Base-by-base conservation (phyloP, 1,140 invertebrate genomes). In the Drosophila watanabei region DNA sequence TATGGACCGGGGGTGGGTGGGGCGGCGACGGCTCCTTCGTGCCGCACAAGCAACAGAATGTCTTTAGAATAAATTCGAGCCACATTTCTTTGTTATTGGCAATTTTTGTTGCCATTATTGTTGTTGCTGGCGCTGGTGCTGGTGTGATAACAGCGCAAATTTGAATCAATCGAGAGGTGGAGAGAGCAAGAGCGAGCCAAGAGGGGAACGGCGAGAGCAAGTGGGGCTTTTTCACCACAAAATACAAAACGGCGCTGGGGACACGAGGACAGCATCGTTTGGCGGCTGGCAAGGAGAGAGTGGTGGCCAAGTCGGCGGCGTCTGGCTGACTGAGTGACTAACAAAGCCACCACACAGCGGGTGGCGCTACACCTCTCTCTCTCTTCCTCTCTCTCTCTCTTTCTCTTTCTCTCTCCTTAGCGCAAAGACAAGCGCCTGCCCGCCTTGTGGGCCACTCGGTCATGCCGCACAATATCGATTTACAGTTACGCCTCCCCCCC, bases 381-480 rank as follows among this genome's bases (percentile, higher is more conserved):
- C 13, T 35, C 20, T 20, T 30, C 18, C 41, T 46, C n/a, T 24
- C 24, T 24, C 28, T 51, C 49, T 51, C 28, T 51, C 48, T 52
- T 8, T 51, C 49, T 51, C 28, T 51, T 28, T 52, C 13, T 35
- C 20, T 30, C 41, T 46, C n/a, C 45, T 51, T 51, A 30, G n/a
- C 43, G 52, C 54, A 66, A 52, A 63, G 45, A 39, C 28, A 49
- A 60, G 57, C 54, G 57, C 52, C 51, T 71, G 68, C 69, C 49
- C 48, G 80, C 70, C 82, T 82, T 91, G 87, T 86, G 82, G 86
- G 86, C 86, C 86, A 90, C 80, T 90, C 86, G 87, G 87, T 90
- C 90, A 90, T 78, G 86, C 85, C 85, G 86, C 85, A 88, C 79
- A 90, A 80, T 91, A 91, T 91, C 88, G 88, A 91, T 91, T 91